These are phyloP conservation scores for Dynastes maya DNA, from an alignment of 2,888 invertebrate genomes.

Conservation along the genomic window DNA sequence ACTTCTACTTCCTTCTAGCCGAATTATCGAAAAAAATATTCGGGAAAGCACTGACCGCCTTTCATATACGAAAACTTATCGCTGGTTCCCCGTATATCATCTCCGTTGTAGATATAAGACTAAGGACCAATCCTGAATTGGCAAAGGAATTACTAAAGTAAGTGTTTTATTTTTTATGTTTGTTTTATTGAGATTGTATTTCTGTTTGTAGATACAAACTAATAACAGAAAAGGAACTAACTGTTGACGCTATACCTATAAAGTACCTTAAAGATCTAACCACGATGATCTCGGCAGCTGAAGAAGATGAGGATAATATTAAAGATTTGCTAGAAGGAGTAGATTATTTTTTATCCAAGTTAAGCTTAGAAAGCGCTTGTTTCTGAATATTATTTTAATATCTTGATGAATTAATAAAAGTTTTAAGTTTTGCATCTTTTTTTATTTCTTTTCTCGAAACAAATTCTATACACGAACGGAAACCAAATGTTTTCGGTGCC, in stretches of 20 bases:
- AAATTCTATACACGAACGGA: no score
- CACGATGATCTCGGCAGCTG: neutral
- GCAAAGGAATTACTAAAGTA: slow-evolving; percentile 34
- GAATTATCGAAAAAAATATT: slow-evolving; percentile 37
- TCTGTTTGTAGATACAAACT: slow-evolving; percentile 27
- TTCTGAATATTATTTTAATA: neutral
- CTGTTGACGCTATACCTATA: slow-evolving; percentile 25
- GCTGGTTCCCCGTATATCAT: slow-evolving; percentile 14
- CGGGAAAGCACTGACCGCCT: neutral
- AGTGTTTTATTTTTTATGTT: neutral
- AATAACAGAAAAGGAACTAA: slow-evolving; percentile 20
- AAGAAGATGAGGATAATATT: neutral
- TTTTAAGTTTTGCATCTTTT: no score
- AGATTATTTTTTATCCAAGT: slow-evolving; percentile 15
- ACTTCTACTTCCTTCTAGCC: slow-evolving; percentile 17
- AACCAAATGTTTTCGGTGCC: no score
- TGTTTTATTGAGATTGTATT: neutral
- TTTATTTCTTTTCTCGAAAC: no score
- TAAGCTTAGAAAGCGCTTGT: neutral
- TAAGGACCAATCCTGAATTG: slow-evolving; percentile 33
- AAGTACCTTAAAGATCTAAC: slow-evolving; percentile 29
- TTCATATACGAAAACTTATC: slow-evolving; percentile 27
- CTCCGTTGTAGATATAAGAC: slow-evolving; percentile 38
- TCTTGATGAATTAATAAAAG: no score
- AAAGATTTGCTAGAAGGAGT: slow-evolving; percentile 15